A percentile compares a stretch with the other conserved stretches of the same genome.
phyloP scores from a whole-genome alignment of 2,888 invertebrate species.

The Hirtodrosophila alboralis region DNA sequence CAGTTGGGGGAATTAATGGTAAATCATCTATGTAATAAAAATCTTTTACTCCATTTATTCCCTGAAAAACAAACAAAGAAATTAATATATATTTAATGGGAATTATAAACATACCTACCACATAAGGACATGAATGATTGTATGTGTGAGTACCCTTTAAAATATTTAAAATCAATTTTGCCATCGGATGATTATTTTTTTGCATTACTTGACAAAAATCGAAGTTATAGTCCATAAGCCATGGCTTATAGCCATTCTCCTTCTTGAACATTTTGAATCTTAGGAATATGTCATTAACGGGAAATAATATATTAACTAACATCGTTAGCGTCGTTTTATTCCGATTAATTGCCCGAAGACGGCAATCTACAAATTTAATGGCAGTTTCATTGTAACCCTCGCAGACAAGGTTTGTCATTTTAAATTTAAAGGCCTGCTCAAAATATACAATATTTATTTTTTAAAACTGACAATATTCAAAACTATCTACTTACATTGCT shows the following conservation, averaged over 20 bases:
- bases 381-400: slow-evolving; percentile 27
- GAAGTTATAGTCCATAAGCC: slow-evolving; percentile 12
- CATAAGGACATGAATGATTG: slow-evolving; percentile 34
- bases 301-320: background rate
- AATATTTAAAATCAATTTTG: slow-evolving; percentile 9
- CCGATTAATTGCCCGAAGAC: slow-evolving; percentile 16
- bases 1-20: slow-evolving; percentile 4
- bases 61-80: slow-evolving; percentile 6
- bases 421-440: too few relatives aligned
- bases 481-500: slow-evolving; percentile 1
- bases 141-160: slow-evolving; percentile 17
- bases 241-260: slow-evolving; percentile 36
- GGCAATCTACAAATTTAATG: slow-evolving; percentile 16
- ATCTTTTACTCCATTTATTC: slow-evolving; percentile 12
- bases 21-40: slow-evolving; percentile 7
- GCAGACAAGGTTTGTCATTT: slow-evolving; percentile 33
- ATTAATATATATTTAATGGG: too few relatives aligned
- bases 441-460: too few relatives aligned
- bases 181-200: slow-evolving; percentile 8
- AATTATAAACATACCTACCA: slow-evolving; percentile 12
- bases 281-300: slow-evolving; percentile 8
- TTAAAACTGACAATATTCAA: too few relatives aligned
- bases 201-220: slow-evolving; percentile 21
- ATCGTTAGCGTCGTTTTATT: slow-evolving; percentile 27
- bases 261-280: slow-evolving; percentile 13